These are phyloP conservation scores for Amazona guildingii DNA, from an alignment of 2,113 vertebrate genomes.

Conservation along the genomic window DNA sequence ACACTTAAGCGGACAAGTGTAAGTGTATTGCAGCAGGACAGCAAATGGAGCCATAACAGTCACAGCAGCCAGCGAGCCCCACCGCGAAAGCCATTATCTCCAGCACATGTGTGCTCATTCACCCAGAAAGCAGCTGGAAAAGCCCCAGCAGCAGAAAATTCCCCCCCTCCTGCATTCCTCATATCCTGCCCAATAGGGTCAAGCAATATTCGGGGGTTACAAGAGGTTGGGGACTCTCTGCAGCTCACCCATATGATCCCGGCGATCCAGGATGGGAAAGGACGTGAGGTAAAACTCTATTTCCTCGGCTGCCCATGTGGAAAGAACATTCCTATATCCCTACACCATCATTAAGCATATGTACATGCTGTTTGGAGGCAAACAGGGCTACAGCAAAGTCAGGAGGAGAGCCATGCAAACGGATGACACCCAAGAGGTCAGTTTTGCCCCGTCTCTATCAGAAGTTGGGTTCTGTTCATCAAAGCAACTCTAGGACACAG, in stretches of 20 bases:
- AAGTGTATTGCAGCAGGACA: constrained; percentile 44
- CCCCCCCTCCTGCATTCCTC: not conserved
- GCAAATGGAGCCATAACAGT: constrained; percentile 8
- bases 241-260: fast-evolving
- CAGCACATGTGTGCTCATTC: constrained; percentile 3
- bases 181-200: fast-evolving
- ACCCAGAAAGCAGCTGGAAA: not conserved
- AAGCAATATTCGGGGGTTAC: not conserved
- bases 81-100: not conserved
- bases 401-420: not conserved
- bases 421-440: fast-evolving
- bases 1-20: constrained; percentile 35
- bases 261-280: fast-evolving
- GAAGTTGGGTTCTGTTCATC: not conserved
- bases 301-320: fast-evolving
- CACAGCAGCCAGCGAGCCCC: not conserved
- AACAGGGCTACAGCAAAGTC: not conserved
- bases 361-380: fast-evolving
- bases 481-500: fast-evolving
- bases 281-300: fast-evolving
- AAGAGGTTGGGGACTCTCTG: fast-evolving
- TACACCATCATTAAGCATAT: fast-evolving
- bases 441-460: not conserved
- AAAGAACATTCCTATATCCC: fast-evolving
- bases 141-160: not conserved